phyloP scores from a whole-genome alignment of 2,888 invertebrate species.

The Digitonthophagus gazella region DNA sequence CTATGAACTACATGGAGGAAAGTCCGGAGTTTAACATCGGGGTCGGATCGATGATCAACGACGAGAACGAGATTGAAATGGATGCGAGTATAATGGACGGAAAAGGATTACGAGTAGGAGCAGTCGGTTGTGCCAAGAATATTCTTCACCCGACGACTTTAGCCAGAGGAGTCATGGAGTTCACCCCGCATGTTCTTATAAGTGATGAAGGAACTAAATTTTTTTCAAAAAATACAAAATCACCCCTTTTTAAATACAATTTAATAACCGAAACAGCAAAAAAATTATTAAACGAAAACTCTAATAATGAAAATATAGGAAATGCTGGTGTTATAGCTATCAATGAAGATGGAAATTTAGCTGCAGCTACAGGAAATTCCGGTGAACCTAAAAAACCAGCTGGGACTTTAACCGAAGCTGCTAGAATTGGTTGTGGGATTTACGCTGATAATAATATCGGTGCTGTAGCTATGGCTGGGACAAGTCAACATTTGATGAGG shows the following conservation, averaged over 20 bases:
- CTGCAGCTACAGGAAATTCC: neutral
- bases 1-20: conserved; percentile 8
- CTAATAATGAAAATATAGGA: neutral
- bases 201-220: neutral
- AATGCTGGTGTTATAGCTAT: conserved; percentile 2
- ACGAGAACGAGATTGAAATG: neutral
- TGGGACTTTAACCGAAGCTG: neutral
- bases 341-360: neutral
- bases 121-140: neutral
- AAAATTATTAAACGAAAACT: neutral
- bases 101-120: neutral
- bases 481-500: neutral
- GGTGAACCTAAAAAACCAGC: neutral
- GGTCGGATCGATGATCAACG: neutral
- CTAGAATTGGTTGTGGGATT: conserved; percentile 2
- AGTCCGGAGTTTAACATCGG: conserved; percentile 10
- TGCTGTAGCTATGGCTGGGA: neutral
- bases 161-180: conserved; percentile 3
- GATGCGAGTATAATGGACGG: conserved; percentile 7
- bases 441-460: conserved; percentile 7
- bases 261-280: neutral
- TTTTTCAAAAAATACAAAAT: neutral
- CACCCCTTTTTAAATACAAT: neutral
- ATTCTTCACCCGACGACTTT: conserved; percentile 1
- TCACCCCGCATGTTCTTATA: neutral